Conservation (phyloP, 92 coral and sea anemone species). For the Virgularia gustaviana region DNA sequence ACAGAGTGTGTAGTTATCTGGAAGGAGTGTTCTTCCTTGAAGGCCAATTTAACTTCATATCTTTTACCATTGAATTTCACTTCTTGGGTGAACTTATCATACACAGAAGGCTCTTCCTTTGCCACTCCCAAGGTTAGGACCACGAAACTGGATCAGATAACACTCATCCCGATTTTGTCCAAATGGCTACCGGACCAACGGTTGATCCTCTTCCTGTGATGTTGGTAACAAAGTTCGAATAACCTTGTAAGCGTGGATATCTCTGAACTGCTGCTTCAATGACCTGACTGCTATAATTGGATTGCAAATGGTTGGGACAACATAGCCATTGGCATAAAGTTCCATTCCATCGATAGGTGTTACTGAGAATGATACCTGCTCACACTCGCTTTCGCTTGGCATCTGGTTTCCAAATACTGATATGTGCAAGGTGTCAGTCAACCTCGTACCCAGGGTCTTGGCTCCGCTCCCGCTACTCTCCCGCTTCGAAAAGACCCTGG, state of each 20-base stretch:
- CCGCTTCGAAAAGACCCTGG: no score
- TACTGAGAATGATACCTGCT: no score
- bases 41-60: background rate
- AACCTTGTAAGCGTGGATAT: conserved; percentile 46
- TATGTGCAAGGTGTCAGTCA: no score
- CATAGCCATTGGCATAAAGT: conserved; percentile 46
- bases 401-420: no score
- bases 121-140: conserved; percentile 33
- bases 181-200: conserved; percentile 4
- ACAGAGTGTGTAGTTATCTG: conserved; percentile 25
- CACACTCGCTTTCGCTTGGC: no score
- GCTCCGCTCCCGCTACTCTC: no score
- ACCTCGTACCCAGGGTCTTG: no score
- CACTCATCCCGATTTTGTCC: conserved; percentile 14
- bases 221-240: no score
- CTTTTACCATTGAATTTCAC: no score
- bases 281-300: conserved; percentile 51
- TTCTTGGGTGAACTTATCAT: conserved; percentile 22
- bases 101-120: conserved; percentile 6
- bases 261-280: conserved; percentile 37
- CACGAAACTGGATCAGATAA: conserved; percentile 9
- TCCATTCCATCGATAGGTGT: conserved; percentile 36
- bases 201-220: no score
- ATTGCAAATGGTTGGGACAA: conserved; percentile 56
- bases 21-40: no score